These are phyloP conservation scores for Lucifuga dentata DNA, from an alignment of 2,113 vertebrate species.

Conservation along the genomic window DNA sequence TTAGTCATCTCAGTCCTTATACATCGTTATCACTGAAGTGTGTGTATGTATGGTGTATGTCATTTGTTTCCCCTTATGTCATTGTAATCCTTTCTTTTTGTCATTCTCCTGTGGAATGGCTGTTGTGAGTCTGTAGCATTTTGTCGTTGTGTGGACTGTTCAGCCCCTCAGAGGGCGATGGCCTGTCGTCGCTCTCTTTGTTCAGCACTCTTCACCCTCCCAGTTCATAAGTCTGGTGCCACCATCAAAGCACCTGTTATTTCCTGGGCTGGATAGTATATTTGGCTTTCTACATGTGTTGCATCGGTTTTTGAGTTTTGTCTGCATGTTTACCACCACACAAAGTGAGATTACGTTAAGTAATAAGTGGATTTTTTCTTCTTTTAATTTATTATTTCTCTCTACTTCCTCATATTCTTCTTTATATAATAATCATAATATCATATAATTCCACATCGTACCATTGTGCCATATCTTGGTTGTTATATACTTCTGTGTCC, in stretches of 20 bases:
- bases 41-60: too few species aligned
- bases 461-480: too few species aligned
- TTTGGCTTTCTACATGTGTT: conserved; percentile 12
- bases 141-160: conserved; percentile 33
- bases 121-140: conserved; percentile 34
- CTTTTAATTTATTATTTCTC: too few species aligned
- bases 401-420: too few species aligned
- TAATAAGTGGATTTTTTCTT: conserved; percentile 1
- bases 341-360: conserved; percentile 15
- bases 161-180: conserved; percentile 31
- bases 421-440: too few species aligned
- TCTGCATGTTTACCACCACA: conserved; percentile 1
- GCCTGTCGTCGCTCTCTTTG: conserved; percentile 61
- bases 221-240: conserved; percentile 35
- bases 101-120: too few species aligned
- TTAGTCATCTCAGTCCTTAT: neutral
- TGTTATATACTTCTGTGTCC: too few species aligned
- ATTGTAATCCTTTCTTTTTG: too few species aligned
- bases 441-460: too few species aligned
- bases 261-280: conserved; percentile 16
- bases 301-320: conserved; percentile 14
- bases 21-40: too few species aligned
- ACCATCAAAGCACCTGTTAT: conserved; percentile 38
- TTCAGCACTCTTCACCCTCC: conserved; percentile 19
- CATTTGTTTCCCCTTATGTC: too few species aligned